Evolutionary conservation across 2,113 vertebrate genomes (phyloP).

Genomic region (Rhinogobius similis): DNA sequence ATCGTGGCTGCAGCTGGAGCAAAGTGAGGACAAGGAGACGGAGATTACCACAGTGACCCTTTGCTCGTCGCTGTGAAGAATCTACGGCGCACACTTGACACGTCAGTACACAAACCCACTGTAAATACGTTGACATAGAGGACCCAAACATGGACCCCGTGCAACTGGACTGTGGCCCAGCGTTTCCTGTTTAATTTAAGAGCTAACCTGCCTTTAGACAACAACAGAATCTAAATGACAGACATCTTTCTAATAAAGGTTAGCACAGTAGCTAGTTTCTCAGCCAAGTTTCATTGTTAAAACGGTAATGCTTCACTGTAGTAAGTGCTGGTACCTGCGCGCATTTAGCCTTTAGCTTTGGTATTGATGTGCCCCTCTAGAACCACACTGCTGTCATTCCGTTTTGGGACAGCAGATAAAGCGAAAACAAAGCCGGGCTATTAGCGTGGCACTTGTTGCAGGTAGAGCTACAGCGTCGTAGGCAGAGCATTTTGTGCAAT

Average conservation of each 20-base stretch:
- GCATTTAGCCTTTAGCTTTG: background rate
- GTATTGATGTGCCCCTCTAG: constrained; percentile 6
- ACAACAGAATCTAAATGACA: background rate
- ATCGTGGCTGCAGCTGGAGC: constrained; percentile 10
- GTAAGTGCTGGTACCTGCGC: background rate
- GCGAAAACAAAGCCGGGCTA: constrained; percentile 41
- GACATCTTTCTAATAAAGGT: too few relatives aligned
- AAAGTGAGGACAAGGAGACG: constrained; percentile 19
- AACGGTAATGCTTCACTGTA: background rate
- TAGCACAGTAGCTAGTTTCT: background rate
- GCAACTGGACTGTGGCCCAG: background rate
- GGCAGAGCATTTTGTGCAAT: constrained; percentile 26
- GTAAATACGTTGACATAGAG: too few relatives aligned
- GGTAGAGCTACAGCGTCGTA: constrained; percentile 11
- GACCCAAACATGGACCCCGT: too few relatives aligned
- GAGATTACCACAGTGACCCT: constrained; percentile 43
- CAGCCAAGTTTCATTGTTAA: background rate
- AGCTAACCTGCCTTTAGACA: background rate
- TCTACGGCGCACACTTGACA: too few relatives aligned
- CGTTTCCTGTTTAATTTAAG: too few relatives aligned
- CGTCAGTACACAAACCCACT: constrained; percentile 37
- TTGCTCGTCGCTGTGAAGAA: constrained; percentile 61
- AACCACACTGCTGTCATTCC: background rate
- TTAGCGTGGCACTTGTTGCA: constrained; percentile 45
- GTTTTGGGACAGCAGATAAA: constrained; percentile 19